A percentile compares a stretch with the other conserved stretches of the same genome.
Conservation (phyloP, 2,797 vertebrate species). For the Lates japonicus region DNA sequence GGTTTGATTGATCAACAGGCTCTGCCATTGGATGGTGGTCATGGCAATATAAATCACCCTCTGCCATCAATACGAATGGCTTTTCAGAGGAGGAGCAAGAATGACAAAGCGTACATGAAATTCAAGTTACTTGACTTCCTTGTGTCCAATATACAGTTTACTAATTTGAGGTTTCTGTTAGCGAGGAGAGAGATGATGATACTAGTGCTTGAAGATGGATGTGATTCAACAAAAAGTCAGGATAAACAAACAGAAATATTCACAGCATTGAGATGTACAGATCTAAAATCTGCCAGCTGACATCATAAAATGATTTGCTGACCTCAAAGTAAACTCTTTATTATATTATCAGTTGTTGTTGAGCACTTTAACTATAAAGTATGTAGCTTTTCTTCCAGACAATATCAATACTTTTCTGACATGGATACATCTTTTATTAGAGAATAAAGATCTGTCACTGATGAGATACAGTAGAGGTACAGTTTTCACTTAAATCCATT, state of each 20-base stretch:
- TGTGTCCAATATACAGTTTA: conserved; percentile 34
- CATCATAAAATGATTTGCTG: background rate
- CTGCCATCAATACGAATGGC: conserved; percentile 61
- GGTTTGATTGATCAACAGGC: conserved; percentile 83
- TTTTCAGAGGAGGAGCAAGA: conserved; percentile 52
- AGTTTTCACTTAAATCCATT: background rate
- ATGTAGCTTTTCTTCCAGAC: background rate
- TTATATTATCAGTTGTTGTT: background rate
- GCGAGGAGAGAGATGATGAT: conserved; percentile 33
- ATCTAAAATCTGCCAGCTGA: background rate
- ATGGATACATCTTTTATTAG: too few relatives aligned
- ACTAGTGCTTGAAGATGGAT: conserved; percentile 15
- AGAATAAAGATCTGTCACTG: background rate
- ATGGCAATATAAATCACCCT: conserved; percentile 71
- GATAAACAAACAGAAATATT: background rate
- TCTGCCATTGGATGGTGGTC: conserved; percentile 75
- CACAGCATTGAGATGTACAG: background rate
- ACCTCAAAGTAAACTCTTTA: background rate
- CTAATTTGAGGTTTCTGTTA: conserved; percentile 43
- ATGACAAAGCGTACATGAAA: conserved; percentile 58
- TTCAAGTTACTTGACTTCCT: conserved; percentile 55
- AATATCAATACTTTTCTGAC: too few relatives aligned
- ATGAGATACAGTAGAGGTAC: background rate
- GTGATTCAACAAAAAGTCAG: conserved; percentile 12
- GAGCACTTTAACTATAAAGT: background rate